Conservation (phyloP, 2,113 vertebrate genomes). For the Empidonax traillii region DNA sequence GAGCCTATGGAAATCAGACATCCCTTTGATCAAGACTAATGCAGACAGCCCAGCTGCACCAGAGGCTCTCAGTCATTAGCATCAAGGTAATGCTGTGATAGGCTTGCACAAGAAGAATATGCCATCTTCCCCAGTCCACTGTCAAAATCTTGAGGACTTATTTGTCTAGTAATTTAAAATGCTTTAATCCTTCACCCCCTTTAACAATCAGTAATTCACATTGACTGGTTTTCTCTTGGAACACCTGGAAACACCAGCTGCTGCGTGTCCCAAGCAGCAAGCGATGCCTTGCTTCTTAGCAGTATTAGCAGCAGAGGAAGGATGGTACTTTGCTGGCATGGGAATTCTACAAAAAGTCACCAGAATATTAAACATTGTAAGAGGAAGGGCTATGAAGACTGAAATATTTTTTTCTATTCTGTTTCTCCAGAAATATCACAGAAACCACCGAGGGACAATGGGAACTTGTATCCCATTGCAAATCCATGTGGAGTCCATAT, state of each 20-base stretch:
- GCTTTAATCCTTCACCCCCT: not conserved
- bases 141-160: not conserved
- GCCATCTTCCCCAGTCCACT: not conserved
- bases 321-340: not conserved
- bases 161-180: not conserved
- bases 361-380: not conserved
- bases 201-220: not conserved
- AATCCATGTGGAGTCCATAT: not conserved
- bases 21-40: not conserved
- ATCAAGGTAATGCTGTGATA: not conserved
- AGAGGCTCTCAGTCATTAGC: not conserved
- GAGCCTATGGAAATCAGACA: not conserved
- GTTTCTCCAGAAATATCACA: not conserved
- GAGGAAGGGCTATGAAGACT: not conserved
- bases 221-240: not conserved
- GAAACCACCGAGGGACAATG: not conserved
- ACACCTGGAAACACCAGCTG: not conserved
- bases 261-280: not conserved
- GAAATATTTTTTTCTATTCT: not conserved
- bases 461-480: not conserved
- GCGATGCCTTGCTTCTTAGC: not conserved
- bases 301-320: rapidly evolving
- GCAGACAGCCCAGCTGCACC: not conserved
- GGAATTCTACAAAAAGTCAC: not conserved
- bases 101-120: not conserved